Percentiles rank a stretch among this genome's conserved stretches.
These are phyloP conservation scores for Seriola quinqueradiata DNA, from an alignment of 2,113 vertebrate genomes.

Conservation along the genomic window DNA sequence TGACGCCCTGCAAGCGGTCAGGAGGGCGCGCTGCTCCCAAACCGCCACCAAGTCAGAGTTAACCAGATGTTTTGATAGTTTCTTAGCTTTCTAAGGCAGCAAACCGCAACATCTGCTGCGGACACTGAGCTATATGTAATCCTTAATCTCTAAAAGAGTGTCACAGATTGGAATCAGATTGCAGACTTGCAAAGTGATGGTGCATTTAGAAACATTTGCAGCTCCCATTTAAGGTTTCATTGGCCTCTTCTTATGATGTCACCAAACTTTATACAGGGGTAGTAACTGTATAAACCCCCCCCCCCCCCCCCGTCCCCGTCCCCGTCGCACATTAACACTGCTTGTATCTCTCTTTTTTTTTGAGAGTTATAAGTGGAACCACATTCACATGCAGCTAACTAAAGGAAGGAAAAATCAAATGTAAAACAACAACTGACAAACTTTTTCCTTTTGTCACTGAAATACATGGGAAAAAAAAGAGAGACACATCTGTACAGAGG, in stretches of 20 bases:
- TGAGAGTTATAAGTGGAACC: neutral
- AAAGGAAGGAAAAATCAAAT: neutral
- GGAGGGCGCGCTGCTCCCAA: slow-evolving; percentile 1
- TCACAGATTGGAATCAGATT: neutral
- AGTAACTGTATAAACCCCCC: neutral
- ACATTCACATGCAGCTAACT: neutral
- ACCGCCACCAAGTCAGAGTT: slow-evolving; percentile 5
- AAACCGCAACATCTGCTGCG: slow-evolving; percentile 18
- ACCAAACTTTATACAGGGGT: neutral
- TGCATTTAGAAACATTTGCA: neutral
- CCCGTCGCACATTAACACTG: neutral
- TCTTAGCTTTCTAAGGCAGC: neutral
- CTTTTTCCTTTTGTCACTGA: neutral
- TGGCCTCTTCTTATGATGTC: neutral
- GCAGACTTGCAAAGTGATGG: neutral
- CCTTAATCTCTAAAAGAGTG: slow-evolving; percentile 13
- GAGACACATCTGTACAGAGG: neutral
- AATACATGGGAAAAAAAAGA: neutral
- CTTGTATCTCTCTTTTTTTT: neutral
- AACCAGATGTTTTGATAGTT: slow-evolving; percentile 46
- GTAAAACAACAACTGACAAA: neutral
- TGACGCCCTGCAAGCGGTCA: neutral
- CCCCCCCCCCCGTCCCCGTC: neutral
- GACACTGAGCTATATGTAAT: neutral
- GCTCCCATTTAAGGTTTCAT: neutral